Conservation (phyloP, 2,113 vertebrate species). For the Sapajus apella region DNA sequence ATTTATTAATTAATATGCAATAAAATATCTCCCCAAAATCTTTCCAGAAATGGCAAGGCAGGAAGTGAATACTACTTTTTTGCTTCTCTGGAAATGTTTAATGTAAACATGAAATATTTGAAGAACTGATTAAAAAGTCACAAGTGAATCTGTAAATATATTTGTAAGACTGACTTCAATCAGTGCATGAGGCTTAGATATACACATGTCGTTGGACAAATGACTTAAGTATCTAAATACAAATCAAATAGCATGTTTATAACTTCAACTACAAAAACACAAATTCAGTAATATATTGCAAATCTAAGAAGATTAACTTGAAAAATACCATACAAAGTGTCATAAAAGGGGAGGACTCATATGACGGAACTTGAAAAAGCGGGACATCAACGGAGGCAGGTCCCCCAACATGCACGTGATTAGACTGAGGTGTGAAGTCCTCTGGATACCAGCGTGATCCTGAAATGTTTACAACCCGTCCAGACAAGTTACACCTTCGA, state of each 20-base stretch:
- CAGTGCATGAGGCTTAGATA: neutral
- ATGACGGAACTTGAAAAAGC: neutral
- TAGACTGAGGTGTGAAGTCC: neutral
- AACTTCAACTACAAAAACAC: neutral
- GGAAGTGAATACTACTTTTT: neutral
- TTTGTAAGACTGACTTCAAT: neutral
- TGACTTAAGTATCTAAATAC: neutral
- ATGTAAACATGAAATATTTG: slow-evolving; percentile 44
- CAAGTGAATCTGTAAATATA: neutral
- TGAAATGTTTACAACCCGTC: neutral
- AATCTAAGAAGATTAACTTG: neutral
- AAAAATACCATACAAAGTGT: neutral
- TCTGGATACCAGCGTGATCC: neutral
- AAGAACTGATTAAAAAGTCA: neutral
- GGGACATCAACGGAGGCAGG: neutral
- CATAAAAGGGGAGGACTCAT: neutral
- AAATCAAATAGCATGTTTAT: neutral
- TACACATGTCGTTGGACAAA: neutral
- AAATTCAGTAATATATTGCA: neutral
- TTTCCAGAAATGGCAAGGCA: slow-evolving; percentile 19
- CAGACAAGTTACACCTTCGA: neutral
- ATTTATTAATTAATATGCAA: neutral
- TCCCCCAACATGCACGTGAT: neutral
- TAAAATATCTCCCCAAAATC: neutral
- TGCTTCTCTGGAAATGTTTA: slow-evolving; percentile 1